Evolutionary conservation across 2,113 vertebrate species (phyloP).

Genomic region (Megalops atlanticus): DNA sequence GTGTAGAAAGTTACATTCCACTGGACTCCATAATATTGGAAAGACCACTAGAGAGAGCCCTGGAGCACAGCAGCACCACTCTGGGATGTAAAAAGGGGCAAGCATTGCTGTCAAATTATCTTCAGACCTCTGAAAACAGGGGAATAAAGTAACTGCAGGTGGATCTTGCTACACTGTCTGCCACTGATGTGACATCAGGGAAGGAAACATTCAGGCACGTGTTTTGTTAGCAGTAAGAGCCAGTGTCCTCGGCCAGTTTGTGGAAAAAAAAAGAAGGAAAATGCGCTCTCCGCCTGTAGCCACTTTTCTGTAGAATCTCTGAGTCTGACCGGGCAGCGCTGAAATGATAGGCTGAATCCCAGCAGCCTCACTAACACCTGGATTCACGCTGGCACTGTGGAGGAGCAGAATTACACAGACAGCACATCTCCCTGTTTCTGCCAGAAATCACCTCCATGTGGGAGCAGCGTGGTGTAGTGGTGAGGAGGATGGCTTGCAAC

Average conservation of each 20-base stretch:
- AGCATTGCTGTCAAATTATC: not conserved
- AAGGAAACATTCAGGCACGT: not conserved
- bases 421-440: too few relatives aligned
- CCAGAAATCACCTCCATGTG: too few relatives aligned
- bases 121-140: not conserved
- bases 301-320: not conserved
- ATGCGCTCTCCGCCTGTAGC: slow-evolving; percentile 1
- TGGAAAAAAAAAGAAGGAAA: not conserved
- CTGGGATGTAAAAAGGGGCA: not conserved
- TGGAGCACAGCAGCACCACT: not conserved
- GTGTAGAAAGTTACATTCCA: not conserved
- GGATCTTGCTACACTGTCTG: not conserved
- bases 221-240: slow-evolving; percentile 24
- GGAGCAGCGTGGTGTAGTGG: too few relatives aligned
- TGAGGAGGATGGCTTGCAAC: too few relatives aligned
- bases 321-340: not conserved
- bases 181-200: slow-evolving; percentile 21
- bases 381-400: too few relatives aligned
- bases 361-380: slow-evolving; percentile 9
- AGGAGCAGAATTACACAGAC: not conserved
- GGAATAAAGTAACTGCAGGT: not conserved
- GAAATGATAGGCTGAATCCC: too few relatives aligned
- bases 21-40: not conserved
- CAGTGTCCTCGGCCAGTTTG: not conserved
- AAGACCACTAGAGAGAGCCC: not conserved